These are phyloP conservation scores for Eupelmus urozonus DNA, from an alignment of 2,888 invertebrate species.

Conservation along the genomic window DNA sequence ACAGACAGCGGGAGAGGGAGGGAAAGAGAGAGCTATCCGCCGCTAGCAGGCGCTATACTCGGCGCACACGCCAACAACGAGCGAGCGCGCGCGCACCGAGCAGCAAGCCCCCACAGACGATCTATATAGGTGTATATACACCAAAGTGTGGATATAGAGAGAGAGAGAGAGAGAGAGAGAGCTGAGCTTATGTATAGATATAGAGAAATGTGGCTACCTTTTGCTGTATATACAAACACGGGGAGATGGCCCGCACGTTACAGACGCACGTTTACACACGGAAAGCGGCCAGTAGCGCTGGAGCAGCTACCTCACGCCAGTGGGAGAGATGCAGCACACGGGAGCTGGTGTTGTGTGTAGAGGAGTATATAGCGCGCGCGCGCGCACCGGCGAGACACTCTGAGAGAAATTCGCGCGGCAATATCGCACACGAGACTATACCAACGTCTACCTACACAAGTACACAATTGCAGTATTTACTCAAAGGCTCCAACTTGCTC, in stretches of 20 bases:
- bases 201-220: neutral
- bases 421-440: slow-evolving; percentile 26
- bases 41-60: slow-evolving; percentile 40
- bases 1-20: too few relatives aligned
- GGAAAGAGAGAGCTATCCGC: too few relatives aligned
- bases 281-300: neutral
- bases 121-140: slow-evolving; percentile 1
- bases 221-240: neutral
- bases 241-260: neutral
- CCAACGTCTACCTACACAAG: neutral
- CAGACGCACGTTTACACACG: neutral
- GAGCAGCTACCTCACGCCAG: neutral
- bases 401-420: slow-evolving; percentile 33
- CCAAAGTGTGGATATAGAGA: neutral
- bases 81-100: slow-evolving; percentile 1
- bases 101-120: slow-evolving; percentile 16
- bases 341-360: too few relatives aligned
- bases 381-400: too few relatives aligned
- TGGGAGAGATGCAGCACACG: neutral
- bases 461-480: neutral
- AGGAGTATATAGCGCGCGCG: neutral
- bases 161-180: too few relatives aligned
- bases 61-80: too few relatives aligned
- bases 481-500: too few relatives aligned
- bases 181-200: slow-evolving; percentile 6